phyloP scores from a whole-genome alignment of 1,140 invertebrate genomes.

The Gonatopus flavifemur region DNA sequence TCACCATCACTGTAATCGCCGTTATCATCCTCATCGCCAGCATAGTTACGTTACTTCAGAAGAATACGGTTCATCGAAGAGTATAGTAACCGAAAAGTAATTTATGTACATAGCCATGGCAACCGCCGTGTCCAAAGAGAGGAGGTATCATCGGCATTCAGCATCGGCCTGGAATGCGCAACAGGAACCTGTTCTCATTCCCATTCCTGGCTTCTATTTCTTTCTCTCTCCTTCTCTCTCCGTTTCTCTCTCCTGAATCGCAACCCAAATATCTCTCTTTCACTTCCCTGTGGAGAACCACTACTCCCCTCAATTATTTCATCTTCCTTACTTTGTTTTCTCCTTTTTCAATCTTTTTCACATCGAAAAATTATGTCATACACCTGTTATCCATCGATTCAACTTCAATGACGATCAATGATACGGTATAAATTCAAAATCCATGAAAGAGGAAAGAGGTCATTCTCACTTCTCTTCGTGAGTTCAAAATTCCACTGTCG shows the following conservation, averaged over 20 bases:
- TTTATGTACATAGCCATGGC: slow-evolving; percentile 40
- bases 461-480: too few species aligned
- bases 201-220: slow-evolving; percentile 26
- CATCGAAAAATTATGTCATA: background rate
- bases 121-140: slow-evolving; percentile 39
- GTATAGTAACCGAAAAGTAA: slow-evolving; percentile 37
- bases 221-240: slow-evolving; percentile 17
- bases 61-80: too few species aligned
- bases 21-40: too few species aligned
- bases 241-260: too few species aligned
- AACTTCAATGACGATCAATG: too few species aligned
- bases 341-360: too few species aligned
- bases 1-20: too few species aligned
- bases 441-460: too few species aligned
- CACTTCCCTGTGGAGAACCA: slow-evolving; percentile 35
- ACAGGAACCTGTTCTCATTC: slow-evolving; percentile 48
- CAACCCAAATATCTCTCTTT: slow-evolving; percentile 45
- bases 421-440: too few species aligned
- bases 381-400: background rate
- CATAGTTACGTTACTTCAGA: too few species aligned
- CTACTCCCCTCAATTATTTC: too few species aligned
- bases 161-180: slow-evolving; percentile 46
- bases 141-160: slow-evolving; percentile 34
- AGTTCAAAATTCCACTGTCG: too few species aligned
- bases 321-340: background rate